These are phyloP conservation scores for Dioctria linearis DNA, from an alignment of 2,888 invertebrate genomes.

Conservation along the genomic window DNA sequence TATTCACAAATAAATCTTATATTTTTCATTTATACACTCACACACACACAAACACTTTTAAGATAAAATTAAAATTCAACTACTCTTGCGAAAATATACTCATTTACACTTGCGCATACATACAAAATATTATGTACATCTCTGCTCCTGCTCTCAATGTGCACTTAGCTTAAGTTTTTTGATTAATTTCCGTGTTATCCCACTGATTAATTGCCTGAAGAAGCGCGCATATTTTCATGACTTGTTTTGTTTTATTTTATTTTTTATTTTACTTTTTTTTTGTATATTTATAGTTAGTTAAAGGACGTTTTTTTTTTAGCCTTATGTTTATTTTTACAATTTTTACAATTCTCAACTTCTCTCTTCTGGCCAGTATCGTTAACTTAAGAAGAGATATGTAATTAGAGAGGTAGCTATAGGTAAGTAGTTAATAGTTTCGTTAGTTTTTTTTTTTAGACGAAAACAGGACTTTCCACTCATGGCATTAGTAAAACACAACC, in stretches of 20 bases:
- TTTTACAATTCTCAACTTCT: conserved; percentile 1
- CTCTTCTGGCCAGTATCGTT: conserved; percentile 29
- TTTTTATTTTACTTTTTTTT: no score
- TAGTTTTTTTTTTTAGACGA: neutral
- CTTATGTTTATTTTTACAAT: neutral
- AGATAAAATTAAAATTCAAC: neutral
- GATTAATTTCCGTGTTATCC: conserved; percentile 3
- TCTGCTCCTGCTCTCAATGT: no score
- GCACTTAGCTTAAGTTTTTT: neutral
- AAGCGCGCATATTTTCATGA: conserved; percentile 10
- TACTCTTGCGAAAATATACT: neutral
- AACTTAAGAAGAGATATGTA: neutral
- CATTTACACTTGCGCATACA: no score
- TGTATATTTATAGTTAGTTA: neutral
- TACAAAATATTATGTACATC: no score
- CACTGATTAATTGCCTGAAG: conserved; percentile 18
- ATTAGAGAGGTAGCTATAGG: neutral
- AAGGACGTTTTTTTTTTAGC: no score
- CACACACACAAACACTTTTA: neutral
- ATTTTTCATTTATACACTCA: no score
- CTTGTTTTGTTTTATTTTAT: conserved; percentile 6
- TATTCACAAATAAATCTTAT: neutral
- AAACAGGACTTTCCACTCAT: neutral
- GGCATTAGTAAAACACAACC: conserved; percentile 16
- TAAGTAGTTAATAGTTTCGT: conserved; percentile 10